Conservation (phyloP, 2,888 invertebrate genomes). For the Machimus rusticus region DNA sequence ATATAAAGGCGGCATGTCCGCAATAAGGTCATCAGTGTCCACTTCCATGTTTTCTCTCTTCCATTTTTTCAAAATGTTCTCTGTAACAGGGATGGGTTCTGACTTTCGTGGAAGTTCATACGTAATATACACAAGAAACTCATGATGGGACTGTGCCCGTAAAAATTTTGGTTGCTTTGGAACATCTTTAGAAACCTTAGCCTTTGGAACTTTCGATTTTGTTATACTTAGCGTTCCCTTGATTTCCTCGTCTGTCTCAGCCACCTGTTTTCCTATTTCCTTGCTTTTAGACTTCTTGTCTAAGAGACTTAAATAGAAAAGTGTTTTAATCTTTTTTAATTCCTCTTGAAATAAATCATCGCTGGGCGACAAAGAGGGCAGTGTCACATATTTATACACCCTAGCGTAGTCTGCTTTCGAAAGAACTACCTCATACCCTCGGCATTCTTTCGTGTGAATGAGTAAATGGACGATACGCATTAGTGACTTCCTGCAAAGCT, state of each 20-base stretch:
- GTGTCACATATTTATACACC: constrained; percentile 55
- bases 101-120: constrained; percentile 61
- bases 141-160: constrained; percentile 72
- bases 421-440: constrained; percentile 55
- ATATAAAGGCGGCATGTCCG: constrained; percentile 65
- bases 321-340: constrained; percentile 43
- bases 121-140: constrained; percentile 74
- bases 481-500: constrained; percentile 67
- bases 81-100: constrained; percentile 50
- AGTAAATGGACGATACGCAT: constrained; percentile 68
- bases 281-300: background rate
- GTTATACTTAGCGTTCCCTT: background rate
- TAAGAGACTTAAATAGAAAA: background rate
- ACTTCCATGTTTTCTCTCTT: constrained; percentile 56
- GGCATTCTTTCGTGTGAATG: constrained; percentile 56
- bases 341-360: constrained; percentile 54
- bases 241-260: constrained; percentile 48
- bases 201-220: background rate
- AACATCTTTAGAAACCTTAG: background rate
- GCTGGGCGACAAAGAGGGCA: constrained; percentile 55
- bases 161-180: constrained; percentile 68
- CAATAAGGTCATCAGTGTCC: constrained; percentile 58
- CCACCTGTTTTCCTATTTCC: constrained; percentile 40
- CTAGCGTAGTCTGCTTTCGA: constrained; percentile 53
- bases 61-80: constrained; percentile 55